Conservation (phyloP, 2,888 invertebrate species). For the Lasioglossum morio region DNA sequence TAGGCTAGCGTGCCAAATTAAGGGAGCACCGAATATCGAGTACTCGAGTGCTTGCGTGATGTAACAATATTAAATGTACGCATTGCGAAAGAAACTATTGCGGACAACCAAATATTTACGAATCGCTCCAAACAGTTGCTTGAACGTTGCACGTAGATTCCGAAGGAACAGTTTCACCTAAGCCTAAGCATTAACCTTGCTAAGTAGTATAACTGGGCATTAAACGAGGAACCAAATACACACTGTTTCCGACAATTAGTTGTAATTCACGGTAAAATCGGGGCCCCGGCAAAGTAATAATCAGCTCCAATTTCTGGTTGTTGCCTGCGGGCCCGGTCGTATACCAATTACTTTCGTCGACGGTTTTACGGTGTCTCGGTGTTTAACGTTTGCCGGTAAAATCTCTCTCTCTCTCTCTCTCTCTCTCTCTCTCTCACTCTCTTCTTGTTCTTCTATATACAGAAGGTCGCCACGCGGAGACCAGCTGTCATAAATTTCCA, state of each 20-base stretch:
- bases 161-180: not conserved
- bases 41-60: too few relatives aligned
- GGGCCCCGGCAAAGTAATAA: constrained; percentile 20
- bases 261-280: constrained; percentile 54
- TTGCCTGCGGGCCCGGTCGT: constrained; percentile 27
- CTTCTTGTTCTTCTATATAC: not conserved
- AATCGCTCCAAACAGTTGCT: not conserved
- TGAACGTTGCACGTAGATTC: not conserved
- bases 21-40: too few relatives aligned
- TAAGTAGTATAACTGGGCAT: not conserved
- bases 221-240: constrained; percentile 11
- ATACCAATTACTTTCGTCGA: constrained; percentile 48
- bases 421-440: too few relatives aligned
- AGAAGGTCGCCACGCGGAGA: constrained; percentile 9
- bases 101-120: too few relatives aligned
- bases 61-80: too few relatives aligned
- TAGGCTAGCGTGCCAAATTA: too few relatives aligned
- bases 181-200: not conserved
- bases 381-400: constrained; percentile 13
- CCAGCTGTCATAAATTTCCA: constrained; percentile 50
- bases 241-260: constrained; percentile 41
- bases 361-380: constrained; percentile 39
- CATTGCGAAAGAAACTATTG: too few relatives aligned
- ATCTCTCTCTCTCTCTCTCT: not conserved
- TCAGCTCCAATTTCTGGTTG: constrained; percentile 40